Percentiles rank a stretch among this genome's conserved stretches.
phyloP scores from a whole-genome alignment of 2,888 invertebrate genomes.

The Eupithecia tripunctaria region DNA sequence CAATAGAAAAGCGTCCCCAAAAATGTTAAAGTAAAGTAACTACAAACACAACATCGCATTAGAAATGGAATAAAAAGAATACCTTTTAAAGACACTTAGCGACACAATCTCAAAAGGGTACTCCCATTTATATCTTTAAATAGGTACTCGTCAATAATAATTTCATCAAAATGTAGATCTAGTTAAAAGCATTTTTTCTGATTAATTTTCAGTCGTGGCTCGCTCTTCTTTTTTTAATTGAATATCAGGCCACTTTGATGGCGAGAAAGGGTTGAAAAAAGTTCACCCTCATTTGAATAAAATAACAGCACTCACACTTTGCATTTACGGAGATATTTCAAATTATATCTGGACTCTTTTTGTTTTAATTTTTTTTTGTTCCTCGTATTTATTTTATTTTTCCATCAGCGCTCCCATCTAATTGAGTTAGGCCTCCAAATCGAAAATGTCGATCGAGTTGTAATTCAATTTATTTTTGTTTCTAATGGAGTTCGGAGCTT shows the following conservation, averaged over 20 bases:
- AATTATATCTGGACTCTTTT: constrained; percentile 84
- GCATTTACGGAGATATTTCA: constrained; percentile 85
- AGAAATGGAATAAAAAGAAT: constrained; percentile 27
- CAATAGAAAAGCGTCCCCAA: not conserved
- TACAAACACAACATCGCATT: constrained; percentile 20
- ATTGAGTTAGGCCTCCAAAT: constrained; percentile 84
- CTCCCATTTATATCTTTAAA: constrained; percentile 70
- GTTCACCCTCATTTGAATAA: constrained; percentile 84
- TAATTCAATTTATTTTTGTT: constrained; percentile 85
- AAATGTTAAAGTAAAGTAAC: not conserved
- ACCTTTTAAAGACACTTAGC: constrained; percentile 50
- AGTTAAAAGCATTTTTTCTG: constrained; percentile 85
- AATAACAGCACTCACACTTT: constrained; percentile 85
- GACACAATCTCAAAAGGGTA: constrained; percentile 72
- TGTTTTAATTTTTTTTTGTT: constrained; percentile 81
- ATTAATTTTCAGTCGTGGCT: constrained; percentile 83
- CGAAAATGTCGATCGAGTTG: constrained; percentile 84
- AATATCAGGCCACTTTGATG: constrained; percentile 85
- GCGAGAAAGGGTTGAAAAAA: constrained; percentile 83
- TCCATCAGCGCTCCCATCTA: constrained; percentile 82
- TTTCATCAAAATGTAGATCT: constrained; percentile 85
- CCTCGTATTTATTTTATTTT: constrained; percentile 84
- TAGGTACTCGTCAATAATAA: constrained; percentile 81
- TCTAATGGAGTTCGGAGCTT: constrained; percentile 82
- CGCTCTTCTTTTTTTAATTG: constrained; percentile 84